These are phyloP conservation scores for Pangasius krempfi DNA, from an alignment of 2,797 vertebrate species.

Conservation along the genomic window DNA sequence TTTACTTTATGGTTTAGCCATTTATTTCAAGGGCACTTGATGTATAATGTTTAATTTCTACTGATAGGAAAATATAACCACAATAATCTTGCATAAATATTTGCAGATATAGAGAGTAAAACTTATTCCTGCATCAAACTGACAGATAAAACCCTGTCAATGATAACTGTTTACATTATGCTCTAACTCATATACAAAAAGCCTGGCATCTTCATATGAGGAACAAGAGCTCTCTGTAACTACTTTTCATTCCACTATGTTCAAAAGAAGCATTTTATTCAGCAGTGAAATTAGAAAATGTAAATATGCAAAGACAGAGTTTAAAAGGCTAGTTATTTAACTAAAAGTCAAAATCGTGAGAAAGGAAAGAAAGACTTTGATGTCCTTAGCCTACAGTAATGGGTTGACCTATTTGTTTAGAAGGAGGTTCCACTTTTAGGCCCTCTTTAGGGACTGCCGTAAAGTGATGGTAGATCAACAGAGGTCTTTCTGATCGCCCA, in stretches of 20 bases:
- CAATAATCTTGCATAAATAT: slow-evolving; percentile 26
- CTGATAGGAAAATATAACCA: slow-evolving; percentile 5
- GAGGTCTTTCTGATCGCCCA: slow-evolving; percentile 67
- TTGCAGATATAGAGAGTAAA: neutral
- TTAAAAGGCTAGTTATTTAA: slow-evolving; percentile 30
- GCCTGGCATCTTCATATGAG: neutral
- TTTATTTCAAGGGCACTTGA: slow-evolving; percentile 7
- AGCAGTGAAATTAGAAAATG: neutral
- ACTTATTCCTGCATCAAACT: neutral
- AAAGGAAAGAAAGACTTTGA: slow-evolving; percentile 39
- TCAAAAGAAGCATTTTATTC: neutral
- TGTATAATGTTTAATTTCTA: slow-evolving; percentile 6
- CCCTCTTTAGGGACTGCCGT: slow-evolving; percentile 55
- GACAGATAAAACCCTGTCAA: neutral
- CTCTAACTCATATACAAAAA: neutral
- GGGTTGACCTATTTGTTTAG: slow-evolving; percentile 49
- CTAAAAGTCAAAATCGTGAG: slow-evolving; percentile 38
- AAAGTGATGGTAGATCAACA: slow-evolving; percentile 60
- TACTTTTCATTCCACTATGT: neutral
- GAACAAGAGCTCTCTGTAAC: neutral
- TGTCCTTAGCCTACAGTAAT: slow-evolving; percentile 46
- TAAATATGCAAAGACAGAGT: slow-evolving; percentile 14
- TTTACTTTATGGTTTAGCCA: neutral
- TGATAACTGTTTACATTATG: slow-evolving; percentile 14
- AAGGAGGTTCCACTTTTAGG: slow-evolving; percentile 55